A percentile compares a stretch with the other conserved stretches of the same genome.
Conservation (phyloP, 2,113 vertebrate genomes). For the Platysteira castanea region DNA sequence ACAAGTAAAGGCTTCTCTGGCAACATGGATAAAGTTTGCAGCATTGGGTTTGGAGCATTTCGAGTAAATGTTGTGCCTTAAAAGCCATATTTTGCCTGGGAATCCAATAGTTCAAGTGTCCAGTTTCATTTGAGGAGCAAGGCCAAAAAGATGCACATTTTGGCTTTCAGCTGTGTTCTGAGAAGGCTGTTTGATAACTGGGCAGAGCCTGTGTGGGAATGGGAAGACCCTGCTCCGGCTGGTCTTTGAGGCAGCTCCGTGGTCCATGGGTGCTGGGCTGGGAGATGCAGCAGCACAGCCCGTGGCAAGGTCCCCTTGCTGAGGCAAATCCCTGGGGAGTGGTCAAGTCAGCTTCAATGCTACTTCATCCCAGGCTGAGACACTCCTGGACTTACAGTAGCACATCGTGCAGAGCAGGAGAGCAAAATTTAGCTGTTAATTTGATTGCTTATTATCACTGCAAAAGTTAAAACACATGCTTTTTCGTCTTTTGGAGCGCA, state of each 20-base stretch:
- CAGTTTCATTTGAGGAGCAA: neutral
- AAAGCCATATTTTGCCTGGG: neutral
- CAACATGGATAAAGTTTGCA: neutral
- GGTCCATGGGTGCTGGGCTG: neutral
- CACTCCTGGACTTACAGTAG: neutral
- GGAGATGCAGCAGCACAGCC: neutral
- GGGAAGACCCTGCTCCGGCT: neutral
- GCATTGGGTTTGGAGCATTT: neutral
- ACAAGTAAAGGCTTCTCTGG: neutral
- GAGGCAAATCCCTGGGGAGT: neutral
- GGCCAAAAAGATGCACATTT: neutral
- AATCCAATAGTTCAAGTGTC: neutral
- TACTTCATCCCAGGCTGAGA: neutral
- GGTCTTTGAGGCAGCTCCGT: neutral
- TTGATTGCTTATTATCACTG: neutral
- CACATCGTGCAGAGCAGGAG: rapidly evolving
- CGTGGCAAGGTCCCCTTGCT: rapidly evolving
- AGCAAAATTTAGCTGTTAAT: constrained; percentile 22
- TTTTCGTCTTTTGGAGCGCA: neutral
- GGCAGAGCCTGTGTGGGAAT: neutral
- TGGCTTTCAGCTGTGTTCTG: neutral
- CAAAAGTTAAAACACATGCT: constrained; percentile 14
- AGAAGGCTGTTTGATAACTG: neutral
- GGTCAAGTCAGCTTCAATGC: neutral
- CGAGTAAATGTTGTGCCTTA: neutral